phyloP scores from a whole-genome alignment of 2,113 vertebrate species.

The Aegotheles bennettii region DNA sequence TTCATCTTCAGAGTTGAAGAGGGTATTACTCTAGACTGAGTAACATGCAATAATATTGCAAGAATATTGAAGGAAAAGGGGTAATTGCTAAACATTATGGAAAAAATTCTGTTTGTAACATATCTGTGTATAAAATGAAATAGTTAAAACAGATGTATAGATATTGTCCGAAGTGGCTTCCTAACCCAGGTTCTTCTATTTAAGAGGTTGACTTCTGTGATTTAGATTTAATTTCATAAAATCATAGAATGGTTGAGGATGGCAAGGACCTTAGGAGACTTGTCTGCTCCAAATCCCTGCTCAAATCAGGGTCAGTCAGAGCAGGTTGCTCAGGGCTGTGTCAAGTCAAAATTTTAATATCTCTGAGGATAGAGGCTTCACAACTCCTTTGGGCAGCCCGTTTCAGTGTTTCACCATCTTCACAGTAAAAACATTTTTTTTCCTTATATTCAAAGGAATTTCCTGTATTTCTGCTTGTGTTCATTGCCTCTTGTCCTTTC shows the following conservation, averaged over 20 bases:
- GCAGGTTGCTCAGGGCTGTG: neutral
- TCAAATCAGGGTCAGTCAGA: neutral
- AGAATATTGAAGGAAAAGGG: neutral
- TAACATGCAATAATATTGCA: neutral
- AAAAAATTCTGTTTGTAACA: neutral
- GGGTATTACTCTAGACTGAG: neutral
- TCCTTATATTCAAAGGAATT: neutral
- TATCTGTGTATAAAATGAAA: neutral
- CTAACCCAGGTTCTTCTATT: neutral
- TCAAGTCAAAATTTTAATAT: neutral
- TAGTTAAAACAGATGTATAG: neutral
- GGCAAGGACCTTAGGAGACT: neutral
- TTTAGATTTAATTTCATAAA: neutral
- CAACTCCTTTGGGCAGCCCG: neutral
- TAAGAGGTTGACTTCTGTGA: neutral
- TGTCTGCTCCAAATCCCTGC: neutral
- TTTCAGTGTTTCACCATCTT: neutral
- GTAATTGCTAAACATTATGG: neutral
- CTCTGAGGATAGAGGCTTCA: neutral
- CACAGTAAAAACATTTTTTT: neutral
- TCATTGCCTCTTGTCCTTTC: neutral
- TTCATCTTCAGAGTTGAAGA: neutral
- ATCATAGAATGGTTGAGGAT: neutral
- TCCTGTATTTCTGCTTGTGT: neutral
- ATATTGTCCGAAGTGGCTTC: neutral